Evolutionary conservation across 2,888 invertebrate genomes (phyloP).

Genomic region (Cactoblastis cactorum): DNA sequence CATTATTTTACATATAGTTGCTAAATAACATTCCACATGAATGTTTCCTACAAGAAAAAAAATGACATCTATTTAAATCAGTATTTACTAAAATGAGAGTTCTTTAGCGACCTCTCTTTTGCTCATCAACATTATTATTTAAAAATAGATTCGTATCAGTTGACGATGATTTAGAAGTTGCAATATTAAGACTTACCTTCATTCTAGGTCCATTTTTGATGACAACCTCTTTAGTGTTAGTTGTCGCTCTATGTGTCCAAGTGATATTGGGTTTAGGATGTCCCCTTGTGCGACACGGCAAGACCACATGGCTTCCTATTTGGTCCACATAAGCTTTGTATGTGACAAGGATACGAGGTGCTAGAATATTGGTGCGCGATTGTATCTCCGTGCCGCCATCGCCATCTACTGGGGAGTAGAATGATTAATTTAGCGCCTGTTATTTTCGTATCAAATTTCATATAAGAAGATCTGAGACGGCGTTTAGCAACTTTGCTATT

Average conservation of each 20-base stretch:
- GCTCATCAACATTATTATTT: too few species aligned
- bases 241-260: slow-evolving; percentile 64
- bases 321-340: slow-evolving; percentile 78
- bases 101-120: too few species aligned
- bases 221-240: slow-evolving; percentile 76
- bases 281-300: slow-evolving; percentile 85
- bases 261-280: slow-evolving; percentile 82
- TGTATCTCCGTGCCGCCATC: slow-evolving; percentile 41
- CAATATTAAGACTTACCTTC: too few species aligned
- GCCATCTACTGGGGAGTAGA: slow-evolving; percentile 41
- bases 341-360: slow-evolving; percentile 74
- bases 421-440: slow-evolving; percentile 3
- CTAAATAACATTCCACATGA: too few species aligned
- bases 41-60: too few species aligned
- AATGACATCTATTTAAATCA: too few species aligned
- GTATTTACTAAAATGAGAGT: too few species aligned
- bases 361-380: slow-evolving; percentile 59
- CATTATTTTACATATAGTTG: too few species aligned
- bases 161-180: too few species aligned
- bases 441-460: background rate
- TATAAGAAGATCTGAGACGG: background rate
- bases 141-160: too few species aligned
- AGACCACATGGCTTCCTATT: slow-evolving; percentile 81
- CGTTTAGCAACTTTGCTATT: background rate
- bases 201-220: slow-evolving; percentile 74